Base-by-base conservation (phyloP, 92 coral and sea anemone genomes). In the Anthopleura xanthogrammica region DNA sequence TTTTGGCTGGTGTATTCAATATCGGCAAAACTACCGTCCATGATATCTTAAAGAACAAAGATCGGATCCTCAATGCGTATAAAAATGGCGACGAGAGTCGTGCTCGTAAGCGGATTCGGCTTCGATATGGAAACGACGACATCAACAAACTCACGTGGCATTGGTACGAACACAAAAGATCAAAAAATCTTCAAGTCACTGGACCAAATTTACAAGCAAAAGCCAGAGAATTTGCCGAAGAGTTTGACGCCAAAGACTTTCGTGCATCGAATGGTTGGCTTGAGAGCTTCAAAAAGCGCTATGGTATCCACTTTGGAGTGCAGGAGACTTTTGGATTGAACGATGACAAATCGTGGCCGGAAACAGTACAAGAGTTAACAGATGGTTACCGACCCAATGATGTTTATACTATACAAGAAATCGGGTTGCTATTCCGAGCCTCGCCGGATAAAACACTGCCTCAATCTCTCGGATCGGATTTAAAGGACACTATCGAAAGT, bases 131-230 rank as follows among this genome's bases (percentile, higher is more conserved):
- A 41, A 75, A 84, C 65, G 81, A 66, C 52, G 87, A 84, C 48
- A 84, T 84, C 60, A 84, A 84, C 87, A 84, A 66, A 84, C 87
- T 84, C 77, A 77, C 87, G 80, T 84, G 87, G 87, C 87, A 84
- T 46, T 84, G 87, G 87, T 84, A 84, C 36, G 87, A 84, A 40
- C 81, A 77, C 52, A 76, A 76, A 42, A 74, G 72, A 60, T 40
- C 87, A 3, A 82, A 84, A 46, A 52, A 76, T 29, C 72, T 56
- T 42, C 87, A 77, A 84, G 75, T 84, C 10, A 72, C 72, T 22
- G 87, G 87, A 24, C 82, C 87, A 5, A 78, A 41, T 76, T 39
- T 84, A 20, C 87, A 84, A 65, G 87, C 73, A n/a, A 84, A 84
- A 84, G 87, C 87, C 41, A 42, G 82, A 9, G 77, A 76, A 65